phyloP scores from a whole-genome alignment of 2,888 invertebrate genomes.

The Lacanobia oleracea region DNA sequence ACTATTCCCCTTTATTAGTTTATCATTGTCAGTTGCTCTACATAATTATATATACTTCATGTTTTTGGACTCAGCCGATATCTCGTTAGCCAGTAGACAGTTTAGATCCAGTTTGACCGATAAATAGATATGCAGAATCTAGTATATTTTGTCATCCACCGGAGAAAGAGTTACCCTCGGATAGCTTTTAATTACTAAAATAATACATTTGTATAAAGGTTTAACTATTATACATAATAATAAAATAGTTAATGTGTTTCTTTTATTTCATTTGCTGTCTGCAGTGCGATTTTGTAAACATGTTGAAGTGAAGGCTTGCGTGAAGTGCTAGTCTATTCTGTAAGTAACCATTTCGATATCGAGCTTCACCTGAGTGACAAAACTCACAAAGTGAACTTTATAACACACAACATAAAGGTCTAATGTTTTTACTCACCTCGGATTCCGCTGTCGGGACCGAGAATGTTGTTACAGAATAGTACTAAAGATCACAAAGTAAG shows the following conservation, averaged over 20 bases:
- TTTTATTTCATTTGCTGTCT: neutral
- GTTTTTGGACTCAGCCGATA: neutral
- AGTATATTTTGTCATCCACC: neutral
- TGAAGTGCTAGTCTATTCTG: no score
- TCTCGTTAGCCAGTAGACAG: neutral
- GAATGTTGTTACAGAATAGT: no score
- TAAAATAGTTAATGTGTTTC: neutral
- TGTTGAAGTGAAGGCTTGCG: no score
- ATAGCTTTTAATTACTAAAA: slow-evolving; percentile 7
- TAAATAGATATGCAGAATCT: neutral
- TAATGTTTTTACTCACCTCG: no score
- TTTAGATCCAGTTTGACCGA: slow-evolving; percentile 6
- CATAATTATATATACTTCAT: neutral
- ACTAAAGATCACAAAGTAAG: no score
- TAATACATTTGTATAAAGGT: slow-evolving; percentile 18
- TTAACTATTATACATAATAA: neutral
- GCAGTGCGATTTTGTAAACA: no score
- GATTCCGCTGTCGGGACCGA: no score
- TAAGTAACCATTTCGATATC: no score
- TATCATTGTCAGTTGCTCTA: neutral
- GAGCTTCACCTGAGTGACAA: no score
- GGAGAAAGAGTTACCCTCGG: neutral
- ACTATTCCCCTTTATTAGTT: neutral
- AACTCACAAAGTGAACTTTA: no score
- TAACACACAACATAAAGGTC: no score